Evolutionary conservation across 2,888 invertebrate genomes (phyloP).

Genomic region (Monoplex corrugatus): DNA sequence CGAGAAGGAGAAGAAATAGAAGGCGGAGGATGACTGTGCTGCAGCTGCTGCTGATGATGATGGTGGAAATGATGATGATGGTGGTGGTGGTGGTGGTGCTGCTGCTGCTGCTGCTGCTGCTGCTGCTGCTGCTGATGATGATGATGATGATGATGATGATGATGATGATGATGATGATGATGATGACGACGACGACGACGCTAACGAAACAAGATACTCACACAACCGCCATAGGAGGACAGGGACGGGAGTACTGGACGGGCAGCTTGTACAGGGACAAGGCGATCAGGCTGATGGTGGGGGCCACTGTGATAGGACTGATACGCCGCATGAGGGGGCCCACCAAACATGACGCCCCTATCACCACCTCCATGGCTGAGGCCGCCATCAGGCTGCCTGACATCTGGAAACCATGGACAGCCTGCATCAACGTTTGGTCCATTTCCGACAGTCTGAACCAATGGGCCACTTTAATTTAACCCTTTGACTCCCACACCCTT

Average conservation of each 20-base stretch:
- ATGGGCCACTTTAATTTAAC: neutral
- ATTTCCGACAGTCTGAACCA: too few species aligned
- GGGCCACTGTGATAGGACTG: slow-evolving; percentile 92
- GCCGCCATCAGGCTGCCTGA: slow-evolving; percentile 72
- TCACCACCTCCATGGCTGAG: slow-evolving; percentile 68
- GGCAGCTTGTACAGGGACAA: slow-evolving; percentile 83
- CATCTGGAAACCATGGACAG: slow-evolving; percentile 60
- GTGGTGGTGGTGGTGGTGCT: neutral
- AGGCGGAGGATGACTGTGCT: too few species aligned
- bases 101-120: neutral
- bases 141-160: slow-evolving; percentile 1
- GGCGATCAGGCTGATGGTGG: slow-evolving; percentile 92
- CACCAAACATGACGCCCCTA: slow-evolving; percentile 69
- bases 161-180: neutral
- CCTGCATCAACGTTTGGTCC: too few species aligned
- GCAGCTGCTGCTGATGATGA: neutral
- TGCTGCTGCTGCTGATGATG: neutral
- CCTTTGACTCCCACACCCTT: neutral
- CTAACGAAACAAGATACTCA: slow-evolving; percentile 76
- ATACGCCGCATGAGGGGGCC: slow-evolving; percentile 82
- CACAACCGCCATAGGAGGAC: slow-evolving; percentile 92
- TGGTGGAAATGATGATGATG: neutral
- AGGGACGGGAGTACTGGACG: slow-evolving; percentile 87
- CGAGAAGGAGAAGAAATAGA: too few species aligned
- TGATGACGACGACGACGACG: neutral